phyloP scores from a whole-genome alignment of 2,797 vertebrate species.

The Scyliorhinus canicula region DNA sequence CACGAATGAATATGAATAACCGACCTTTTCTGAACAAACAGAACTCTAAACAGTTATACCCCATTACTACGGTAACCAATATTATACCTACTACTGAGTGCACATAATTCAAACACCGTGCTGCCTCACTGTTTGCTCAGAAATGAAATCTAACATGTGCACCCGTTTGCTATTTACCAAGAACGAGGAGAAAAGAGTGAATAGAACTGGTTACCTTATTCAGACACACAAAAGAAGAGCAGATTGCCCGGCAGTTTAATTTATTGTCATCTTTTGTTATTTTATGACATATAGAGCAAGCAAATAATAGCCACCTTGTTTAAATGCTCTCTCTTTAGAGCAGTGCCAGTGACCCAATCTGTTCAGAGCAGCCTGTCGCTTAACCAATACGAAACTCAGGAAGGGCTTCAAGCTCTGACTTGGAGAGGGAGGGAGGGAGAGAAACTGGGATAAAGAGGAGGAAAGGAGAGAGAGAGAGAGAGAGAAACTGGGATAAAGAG shows the following conservation, averaged over 20 bases:
- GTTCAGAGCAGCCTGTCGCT: not conserved
- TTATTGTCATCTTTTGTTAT: not conserved
- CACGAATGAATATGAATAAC: constrained; percentile 64
- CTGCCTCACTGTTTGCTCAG: not conserved
- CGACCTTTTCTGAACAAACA: constrained; percentile 51
- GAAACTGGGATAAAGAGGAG: too few species aligned
- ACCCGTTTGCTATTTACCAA: not conserved
- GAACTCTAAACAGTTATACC: constrained; percentile 48
- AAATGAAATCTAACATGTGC: not conserved
- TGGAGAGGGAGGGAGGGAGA: not conserved
- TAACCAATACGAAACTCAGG: not conserved
- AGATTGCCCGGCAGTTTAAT: not conserved
- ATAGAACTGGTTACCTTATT: not conserved
- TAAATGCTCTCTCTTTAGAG: not conserved
- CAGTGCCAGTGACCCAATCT: not conserved
- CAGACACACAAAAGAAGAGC: not conserved
- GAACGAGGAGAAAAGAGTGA: not conserved
- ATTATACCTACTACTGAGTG: not conserved
- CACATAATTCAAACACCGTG: not conserved
- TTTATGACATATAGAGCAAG: too few species aligned
- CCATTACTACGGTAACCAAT: constrained; percentile 41
- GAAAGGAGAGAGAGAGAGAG: too few species aligned
- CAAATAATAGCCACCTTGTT: not conserved
- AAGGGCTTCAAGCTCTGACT: not conserved
- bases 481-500: rapidly evolving